A percentile compares a stretch with the other conserved stretches of the same genome.
Conservation (phyloP, 2,113 vertebrate genomes). For the human region GRCh38 chr7:123110501-123111000, state of each 20-base stretch:
- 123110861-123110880: neutral
- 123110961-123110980: neutral
- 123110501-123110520: no score
- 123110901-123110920: neutral
- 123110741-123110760: neutral
- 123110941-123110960: neutral
- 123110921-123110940: neutral
- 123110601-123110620: neutral
- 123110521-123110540: no score
- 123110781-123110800: neutral
- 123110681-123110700: neutral
- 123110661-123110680: neutral
- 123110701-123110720: neutral
- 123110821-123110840: neutral
- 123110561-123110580: neutral
- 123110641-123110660: neutral
- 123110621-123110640: neutral
- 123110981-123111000: neutral
- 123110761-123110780: neutral
- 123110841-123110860: neutral
- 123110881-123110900: neutral
- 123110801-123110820: neutral
- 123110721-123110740: neutral
- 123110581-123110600: neutral
- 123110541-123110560: no score